phyloP scores from a whole-genome alignment of 2,888 invertebrate species.

The Polydesmus complanatus region DNA sequence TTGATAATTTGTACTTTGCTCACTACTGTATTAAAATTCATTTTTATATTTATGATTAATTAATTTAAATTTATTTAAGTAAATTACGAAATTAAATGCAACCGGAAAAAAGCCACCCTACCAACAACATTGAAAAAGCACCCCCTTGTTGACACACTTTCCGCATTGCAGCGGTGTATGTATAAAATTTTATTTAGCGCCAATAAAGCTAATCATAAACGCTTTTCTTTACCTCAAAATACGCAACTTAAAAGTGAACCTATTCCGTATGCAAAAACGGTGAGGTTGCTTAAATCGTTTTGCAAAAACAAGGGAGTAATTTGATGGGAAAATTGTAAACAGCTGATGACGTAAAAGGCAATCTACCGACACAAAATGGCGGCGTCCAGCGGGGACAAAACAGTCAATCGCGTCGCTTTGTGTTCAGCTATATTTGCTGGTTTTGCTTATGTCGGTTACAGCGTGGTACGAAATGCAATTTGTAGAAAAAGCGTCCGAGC shows the following conservation, averaged over 20 bases:
- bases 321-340: too few relatives aligned
- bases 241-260: too few relatives aligned
- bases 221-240: not conserved
- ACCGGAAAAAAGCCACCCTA: not conserved
- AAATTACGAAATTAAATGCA: not conserved
- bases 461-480: slow-evolving; percentile 27
- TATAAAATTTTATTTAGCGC: not conserved
- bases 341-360: not conserved
- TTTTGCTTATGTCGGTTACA: slow-evolving; percentile 38
- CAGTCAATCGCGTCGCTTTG: slow-evolving; percentile 36
- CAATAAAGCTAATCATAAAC: too few relatives aligned
- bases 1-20: too few relatives aligned
- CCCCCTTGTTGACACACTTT: not conserved
- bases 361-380: slow-evolving; percentile 8
- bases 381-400: slow-evolving; percentile 27
- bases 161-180: not conserved
- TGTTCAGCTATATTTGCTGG: slow-evolving; percentile 39
- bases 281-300: not conserved
- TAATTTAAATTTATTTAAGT: too few relatives aligned
- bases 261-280: not conserved
- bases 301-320: not conserved
- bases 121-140: not conserved
- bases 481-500: slow-evolving; percentile 17
- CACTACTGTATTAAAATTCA: too few relatives aligned
- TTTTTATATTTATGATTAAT: too few relatives aligned